Conservation (phyloP, 1,140 invertebrate genomes). For the Agrypnia vestita region DNA sequence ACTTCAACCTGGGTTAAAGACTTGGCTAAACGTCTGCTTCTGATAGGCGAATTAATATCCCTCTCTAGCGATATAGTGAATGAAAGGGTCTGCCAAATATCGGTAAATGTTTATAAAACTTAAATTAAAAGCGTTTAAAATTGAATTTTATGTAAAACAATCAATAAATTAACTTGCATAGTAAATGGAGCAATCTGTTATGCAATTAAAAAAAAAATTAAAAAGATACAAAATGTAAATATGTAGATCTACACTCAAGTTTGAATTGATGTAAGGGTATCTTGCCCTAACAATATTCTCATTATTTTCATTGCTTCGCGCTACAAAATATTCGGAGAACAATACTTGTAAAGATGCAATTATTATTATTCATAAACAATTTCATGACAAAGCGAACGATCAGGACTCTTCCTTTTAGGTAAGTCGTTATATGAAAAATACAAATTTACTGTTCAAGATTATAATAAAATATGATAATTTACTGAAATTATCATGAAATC, state of each 20-base stretch:
- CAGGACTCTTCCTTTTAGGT: conserved; percentile 5
- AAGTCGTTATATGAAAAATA: conserved; percentile 1
- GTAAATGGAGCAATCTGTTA: too few relatives aligned
- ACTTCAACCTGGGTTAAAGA: conserved; percentile 48
- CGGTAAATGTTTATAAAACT: too few relatives aligned
- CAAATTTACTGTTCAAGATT: not conserved
- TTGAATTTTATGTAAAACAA: not conserved
- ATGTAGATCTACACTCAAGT: too few relatives aligned
- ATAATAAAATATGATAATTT: conserved; percentile 18
- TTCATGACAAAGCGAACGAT: not conserved
- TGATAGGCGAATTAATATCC: conserved; percentile 60
- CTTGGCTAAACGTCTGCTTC: conserved; percentile 52
- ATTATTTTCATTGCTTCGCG: too few relatives aligned
- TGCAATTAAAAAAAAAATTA: too few relatives aligned
- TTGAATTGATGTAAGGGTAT: too few relatives aligned
- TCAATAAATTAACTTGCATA: too few relatives aligned
- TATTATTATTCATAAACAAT: conserved; percentile 13
- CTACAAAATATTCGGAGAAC: not conserved
- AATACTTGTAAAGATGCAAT: not conserved
- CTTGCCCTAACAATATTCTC: too few relatives aligned
- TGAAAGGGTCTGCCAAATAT: too few relatives aligned
- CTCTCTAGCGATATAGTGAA: conserved; percentile 52
- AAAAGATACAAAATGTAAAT: too few relatives aligned
- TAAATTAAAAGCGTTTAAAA: too few relatives aligned
- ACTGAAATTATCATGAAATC: conserved; percentile 6